phyloP scores from a whole-genome alignment of 2,797 vertebrate species.

The Crenichthys baileyi region DNA sequence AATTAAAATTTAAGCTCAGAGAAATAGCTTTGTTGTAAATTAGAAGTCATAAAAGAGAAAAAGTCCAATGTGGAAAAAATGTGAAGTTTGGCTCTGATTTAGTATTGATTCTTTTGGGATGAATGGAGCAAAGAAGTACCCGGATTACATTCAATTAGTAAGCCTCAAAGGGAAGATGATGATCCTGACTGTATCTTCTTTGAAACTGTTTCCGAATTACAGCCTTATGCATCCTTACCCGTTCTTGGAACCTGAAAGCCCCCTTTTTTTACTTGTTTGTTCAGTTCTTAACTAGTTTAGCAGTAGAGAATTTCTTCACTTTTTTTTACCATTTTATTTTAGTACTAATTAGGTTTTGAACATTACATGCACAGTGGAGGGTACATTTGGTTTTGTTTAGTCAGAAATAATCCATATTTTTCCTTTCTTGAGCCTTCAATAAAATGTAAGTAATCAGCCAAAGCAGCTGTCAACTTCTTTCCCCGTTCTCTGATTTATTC shows the following conservation, averaged over 20 bases:
- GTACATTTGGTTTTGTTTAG: conserved; percentile 52
- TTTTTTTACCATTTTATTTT: conserved; percentile 19
- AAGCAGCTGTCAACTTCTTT: conserved; percentile 26
- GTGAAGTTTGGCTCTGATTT: conserved; percentile 1
- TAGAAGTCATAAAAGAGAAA: background rate
- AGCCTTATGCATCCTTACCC: conserved; percentile 77
- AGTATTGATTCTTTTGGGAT: conserved; percentile 17
- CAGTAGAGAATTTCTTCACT: conserved; percentile 44
- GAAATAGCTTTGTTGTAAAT: conserved; percentile 7
- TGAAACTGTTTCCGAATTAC: conserved; percentile 72
- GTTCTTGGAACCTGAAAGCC: conserved; percentile 33
- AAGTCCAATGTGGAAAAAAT: background rate
- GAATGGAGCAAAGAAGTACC: conserved; percentile 18
- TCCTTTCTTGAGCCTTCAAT: conserved; percentile 74
- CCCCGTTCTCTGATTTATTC: background rate
- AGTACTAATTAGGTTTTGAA: conserved; percentile 33
- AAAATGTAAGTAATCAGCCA: conserved; percentile 73
- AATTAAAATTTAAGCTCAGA: background rate
- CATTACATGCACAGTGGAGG: conserved; percentile 24
- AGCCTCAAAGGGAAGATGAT: conserved; percentile 18
- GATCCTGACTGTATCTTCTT: conserved; percentile 48
- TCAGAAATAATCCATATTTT: conserved; percentile 59
- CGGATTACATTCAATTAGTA: conserved; percentile 13
- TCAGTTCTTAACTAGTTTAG: conserved; percentile 54
- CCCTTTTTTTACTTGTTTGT: conserved; percentile 46